These are phyloP conservation scores for Gobio occitaniae DNA, from an alignment of 2,797 vertebrate genomes.

Conservation along the genomic window DNA sequence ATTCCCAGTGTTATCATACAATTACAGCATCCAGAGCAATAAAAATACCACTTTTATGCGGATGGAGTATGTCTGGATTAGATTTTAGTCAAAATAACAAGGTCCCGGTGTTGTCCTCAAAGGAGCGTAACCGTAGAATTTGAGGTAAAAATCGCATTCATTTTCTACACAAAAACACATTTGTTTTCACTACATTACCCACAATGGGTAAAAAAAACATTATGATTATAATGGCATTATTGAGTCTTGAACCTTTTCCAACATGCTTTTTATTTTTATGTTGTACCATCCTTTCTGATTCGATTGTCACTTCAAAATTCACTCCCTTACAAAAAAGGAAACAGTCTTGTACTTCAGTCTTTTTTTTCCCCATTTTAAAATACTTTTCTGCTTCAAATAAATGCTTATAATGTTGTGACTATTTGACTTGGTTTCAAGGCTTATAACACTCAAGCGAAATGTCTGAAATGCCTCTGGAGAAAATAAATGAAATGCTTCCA, in stretches of 20 bases:
- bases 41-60: slow-evolving; percentile 34
- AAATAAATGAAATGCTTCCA: slow-evolving; percentile 6
- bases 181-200: background rate
- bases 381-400: background rate
- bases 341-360: background rate
- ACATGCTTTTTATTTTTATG: background rate
- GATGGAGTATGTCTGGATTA: background rate
- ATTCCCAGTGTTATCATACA: slow-evolving; percentile 17
- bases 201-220: background rate
- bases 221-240: background rate
- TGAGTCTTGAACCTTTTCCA: background rate
- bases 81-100: slow-evolving; percentile 8
- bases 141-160: background rate
- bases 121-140: background rate
- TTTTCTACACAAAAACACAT: background rate
- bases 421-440: background rate
- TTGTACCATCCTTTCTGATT: background rate
- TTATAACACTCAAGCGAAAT: background rate
- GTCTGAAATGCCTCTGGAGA: slow-evolving; percentile 17
- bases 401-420: background rate
- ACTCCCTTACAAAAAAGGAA: background rate
- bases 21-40: slow-evolving; percentile 3
- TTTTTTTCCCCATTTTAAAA: background rate
- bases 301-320: background rate
- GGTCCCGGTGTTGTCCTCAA: background rate